Conservation (phyloP, 2,888 invertebrate genomes). For the Oithona nana region DNA sequence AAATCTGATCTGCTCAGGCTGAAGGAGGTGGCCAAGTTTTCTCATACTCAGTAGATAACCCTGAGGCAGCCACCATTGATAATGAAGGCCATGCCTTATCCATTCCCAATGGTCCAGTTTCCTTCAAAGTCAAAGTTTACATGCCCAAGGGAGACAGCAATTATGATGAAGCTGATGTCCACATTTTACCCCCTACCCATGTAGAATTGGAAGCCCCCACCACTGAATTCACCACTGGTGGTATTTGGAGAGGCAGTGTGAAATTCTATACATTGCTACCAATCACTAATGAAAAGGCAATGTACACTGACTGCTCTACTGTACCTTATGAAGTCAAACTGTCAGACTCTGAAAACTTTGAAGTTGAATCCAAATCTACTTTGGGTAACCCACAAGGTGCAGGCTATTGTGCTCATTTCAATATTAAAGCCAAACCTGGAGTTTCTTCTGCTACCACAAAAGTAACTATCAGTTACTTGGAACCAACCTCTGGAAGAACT, state of each 20-base stretch:
- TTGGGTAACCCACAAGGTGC: not conserved
- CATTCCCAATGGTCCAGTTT: not conserved
- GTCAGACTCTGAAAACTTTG: not conserved
- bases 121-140: not conserved
- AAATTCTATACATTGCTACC: not conserved
- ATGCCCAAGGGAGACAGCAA: not conserved
- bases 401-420: not conserved
- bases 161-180: constrained; percentile 1
- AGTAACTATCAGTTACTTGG: not conserved
- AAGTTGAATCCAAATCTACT: not conserved
- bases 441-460: not conserved
- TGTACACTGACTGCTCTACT: constrained; percentile 1
- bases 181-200: not conserved
- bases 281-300: not conserved
- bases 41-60: not conserved
- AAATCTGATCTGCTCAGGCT: not conserved
- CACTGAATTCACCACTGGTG: not conserved
- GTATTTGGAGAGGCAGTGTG: not conserved
- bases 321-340: not conserved
- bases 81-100: not conserved
- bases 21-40: not conserved
- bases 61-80: not conserved
- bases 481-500: not conserved
- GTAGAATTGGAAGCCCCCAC: not conserved
- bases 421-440: not conserved